Evolutionary conservation across 2,113 vertebrate species (phyloP).

Genomic region (Pantherophis guttatus): DNA sequence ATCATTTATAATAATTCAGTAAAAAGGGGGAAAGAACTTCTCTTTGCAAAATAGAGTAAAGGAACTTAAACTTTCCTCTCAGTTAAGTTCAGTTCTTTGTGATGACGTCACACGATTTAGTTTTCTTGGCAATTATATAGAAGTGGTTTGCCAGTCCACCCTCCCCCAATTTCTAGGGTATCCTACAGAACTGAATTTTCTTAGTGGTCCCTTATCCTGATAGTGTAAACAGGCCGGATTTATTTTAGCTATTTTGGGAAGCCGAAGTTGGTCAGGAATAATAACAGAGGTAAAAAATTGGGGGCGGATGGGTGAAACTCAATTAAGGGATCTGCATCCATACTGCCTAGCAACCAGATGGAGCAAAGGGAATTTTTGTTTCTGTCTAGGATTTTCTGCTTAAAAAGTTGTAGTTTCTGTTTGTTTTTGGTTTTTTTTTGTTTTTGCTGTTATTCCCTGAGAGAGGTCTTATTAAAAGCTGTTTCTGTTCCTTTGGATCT

Average conservation of each 20-base stretch:
- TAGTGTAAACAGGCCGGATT: neutral
- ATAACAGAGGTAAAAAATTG: neutral
- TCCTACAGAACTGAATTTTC: neutral
- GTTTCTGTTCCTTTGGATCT: neutral
- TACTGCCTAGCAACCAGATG: neutral
- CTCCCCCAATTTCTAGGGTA: neutral
- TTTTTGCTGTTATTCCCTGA: neutral
- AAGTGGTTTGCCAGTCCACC: neutral
- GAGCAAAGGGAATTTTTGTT: neutral
- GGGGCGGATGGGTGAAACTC: neutral
- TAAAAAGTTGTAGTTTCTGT: neutral
- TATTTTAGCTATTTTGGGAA: neutral
- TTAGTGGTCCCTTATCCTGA: neutral
- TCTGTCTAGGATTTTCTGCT: neutral
- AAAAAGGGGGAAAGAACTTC: neutral
- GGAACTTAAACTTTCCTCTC: neutral
- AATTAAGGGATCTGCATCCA: neutral
- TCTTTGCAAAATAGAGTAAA: neutral
- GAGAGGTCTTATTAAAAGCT: neutral
- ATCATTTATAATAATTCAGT: neutral
- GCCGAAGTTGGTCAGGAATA: neutral
- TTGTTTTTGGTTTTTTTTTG: neutral
- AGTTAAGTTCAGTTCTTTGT: neutral
- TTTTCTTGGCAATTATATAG: neutral
- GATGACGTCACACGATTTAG: neutral